These are phyloP conservation scores for Kryphioiulus occultus DNA, from an alignment of 2,888 invertebrate genomes.

Conservation along the genomic window DNA sequence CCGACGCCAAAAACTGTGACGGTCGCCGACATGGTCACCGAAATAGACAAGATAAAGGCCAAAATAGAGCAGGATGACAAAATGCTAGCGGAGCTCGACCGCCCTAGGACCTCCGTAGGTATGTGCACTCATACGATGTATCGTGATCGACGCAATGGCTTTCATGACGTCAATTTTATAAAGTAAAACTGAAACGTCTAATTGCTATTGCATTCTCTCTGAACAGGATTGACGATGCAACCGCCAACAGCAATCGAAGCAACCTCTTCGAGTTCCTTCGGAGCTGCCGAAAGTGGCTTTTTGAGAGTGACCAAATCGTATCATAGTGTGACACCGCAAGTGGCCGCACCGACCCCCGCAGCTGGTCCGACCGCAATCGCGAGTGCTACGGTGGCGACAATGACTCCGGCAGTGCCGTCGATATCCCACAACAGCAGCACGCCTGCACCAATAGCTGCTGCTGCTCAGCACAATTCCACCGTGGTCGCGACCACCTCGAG, in stretches of 20 bases:
- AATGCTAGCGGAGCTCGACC: constrained; percentile 86
- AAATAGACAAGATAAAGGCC: constrained; percentile 93
- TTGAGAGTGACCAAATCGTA: not conserved
- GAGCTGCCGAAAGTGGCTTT: not conserved
- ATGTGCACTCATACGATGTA: not conserved
- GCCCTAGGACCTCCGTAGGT: constrained; percentile 55
- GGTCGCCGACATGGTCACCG: not conserved
- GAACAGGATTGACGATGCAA: not conserved
- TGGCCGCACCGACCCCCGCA: constrained; percentile 38
- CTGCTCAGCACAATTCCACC: not conserved
- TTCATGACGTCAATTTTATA: too few relatives aligned
- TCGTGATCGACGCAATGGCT: not conserved
- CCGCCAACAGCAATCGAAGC: not conserved
- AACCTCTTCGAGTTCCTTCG: not conserved
- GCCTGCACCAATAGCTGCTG: not conserved
- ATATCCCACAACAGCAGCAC: not conserved
- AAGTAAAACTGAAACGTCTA: too few relatives aligned
- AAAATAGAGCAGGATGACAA: constrained; percentile 82
- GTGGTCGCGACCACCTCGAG: not conserved
- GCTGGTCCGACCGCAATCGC: not conserved
- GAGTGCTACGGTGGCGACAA: constrained; percentile 40
- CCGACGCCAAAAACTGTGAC: not conserved
- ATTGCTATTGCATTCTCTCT: not conserved
- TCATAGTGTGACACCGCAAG: constrained; percentile 20
- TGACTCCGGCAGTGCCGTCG: not conserved